phyloP scores from a whole-genome alignment of 1,140 invertebrate species.

The Drosophila sucinea region DNA sequence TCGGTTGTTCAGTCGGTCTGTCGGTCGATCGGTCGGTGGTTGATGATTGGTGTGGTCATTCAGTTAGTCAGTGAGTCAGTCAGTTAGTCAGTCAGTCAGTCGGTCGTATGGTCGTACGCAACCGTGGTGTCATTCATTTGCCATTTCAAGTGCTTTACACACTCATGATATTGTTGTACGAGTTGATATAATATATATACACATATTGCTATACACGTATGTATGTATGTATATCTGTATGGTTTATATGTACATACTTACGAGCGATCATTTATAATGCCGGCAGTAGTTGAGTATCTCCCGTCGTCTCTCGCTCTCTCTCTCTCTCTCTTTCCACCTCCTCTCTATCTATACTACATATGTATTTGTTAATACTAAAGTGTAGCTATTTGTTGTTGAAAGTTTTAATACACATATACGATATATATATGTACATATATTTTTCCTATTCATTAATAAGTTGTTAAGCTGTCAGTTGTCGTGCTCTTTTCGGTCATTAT shows the following conservation, averaged over 20 bases:
- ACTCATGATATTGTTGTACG: constrained; percentile 51
- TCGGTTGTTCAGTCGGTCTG: constrained; percentile 40
- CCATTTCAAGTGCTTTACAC: constrained; percentile 76
- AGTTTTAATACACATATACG: constrained; percentile 18
- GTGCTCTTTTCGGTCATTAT: constrained; percentile 59
- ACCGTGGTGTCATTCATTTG: constrained; percentile 73
- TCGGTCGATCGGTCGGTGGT: constrained; percentile 19
- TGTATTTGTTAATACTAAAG: constrained; percentile 62
- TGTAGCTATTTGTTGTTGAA: constrained; percentile 53
- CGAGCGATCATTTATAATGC: constrained; percentile 45
- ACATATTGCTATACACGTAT: constrained; percentile 22
- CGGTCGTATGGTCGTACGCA: constrained; percentile 59
- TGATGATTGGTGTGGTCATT: constrained; percentile 18
- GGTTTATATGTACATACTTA: constrained; percentile 12
- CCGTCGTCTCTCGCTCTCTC: constrained; percentile 21
- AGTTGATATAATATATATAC: constrained; percentile 11
- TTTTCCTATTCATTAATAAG: constrained; percentile 74
- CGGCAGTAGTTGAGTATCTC: constrained; percentile 58
- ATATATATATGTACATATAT: not conserved
- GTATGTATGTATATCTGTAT: constrained; percentile 22
- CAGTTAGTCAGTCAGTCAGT: constrained; percentile 34
- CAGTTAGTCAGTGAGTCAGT: constrained; percentile 26
- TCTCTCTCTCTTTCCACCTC: not conserved
- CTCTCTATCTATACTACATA: not conserved
- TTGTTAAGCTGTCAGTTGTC: constrained; percentile 75